Conservation (phyloP, 2,888 invertebrate species). For the Hemistola chrysoprasaria region DNA sequence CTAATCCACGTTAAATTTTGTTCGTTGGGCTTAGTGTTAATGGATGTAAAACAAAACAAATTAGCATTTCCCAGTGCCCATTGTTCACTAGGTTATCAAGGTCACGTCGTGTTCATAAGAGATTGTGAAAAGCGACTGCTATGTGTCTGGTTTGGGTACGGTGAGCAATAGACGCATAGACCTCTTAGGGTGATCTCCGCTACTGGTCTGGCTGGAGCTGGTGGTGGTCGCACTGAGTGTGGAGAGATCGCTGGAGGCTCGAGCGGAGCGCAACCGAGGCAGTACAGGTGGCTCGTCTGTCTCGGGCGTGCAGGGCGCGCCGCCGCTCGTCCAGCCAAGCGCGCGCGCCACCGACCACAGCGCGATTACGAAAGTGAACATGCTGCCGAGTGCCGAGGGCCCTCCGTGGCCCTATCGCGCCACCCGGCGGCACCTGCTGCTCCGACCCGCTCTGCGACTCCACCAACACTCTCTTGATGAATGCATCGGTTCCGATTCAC, state of each 20-base stretch:
- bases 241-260: constrained; percentile 76
- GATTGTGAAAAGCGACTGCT: constrained; percentile 3
- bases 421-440: constrained; percentile 50
- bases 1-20: neutral
- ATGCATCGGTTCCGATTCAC: constrained; percentile 60
- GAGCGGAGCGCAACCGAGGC: constrained; percentile 72
- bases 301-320: constrained; percentile 55
- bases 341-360: constrained; percentile 84
- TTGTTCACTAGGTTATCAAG: constrained; percentile 5
- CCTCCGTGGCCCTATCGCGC: constrained; percentile 48
- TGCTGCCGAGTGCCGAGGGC: constrained; percentile 41
- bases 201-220: constrained; percentile 74
- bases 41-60: constrained; percentile 6
- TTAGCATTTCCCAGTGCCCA: constrained; percentile 4
- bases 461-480: constrained; percentile 46
- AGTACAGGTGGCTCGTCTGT: constrained; percentile 67
- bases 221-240: constrained; percentile 76
- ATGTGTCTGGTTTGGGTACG: constrained; percentile 2
- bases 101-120: neutral
- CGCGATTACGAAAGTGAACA: constrained; percentile 84
- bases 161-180: constrained; percentile 38
- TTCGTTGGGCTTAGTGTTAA: neutral
- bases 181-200: constrained; percentile 72
- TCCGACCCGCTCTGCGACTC: constrained; percentile 47
- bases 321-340: constrained; percentile 71